Conservation (phyloP, 1,140 invertebrate species). For the Thrips palmi region DNA sequence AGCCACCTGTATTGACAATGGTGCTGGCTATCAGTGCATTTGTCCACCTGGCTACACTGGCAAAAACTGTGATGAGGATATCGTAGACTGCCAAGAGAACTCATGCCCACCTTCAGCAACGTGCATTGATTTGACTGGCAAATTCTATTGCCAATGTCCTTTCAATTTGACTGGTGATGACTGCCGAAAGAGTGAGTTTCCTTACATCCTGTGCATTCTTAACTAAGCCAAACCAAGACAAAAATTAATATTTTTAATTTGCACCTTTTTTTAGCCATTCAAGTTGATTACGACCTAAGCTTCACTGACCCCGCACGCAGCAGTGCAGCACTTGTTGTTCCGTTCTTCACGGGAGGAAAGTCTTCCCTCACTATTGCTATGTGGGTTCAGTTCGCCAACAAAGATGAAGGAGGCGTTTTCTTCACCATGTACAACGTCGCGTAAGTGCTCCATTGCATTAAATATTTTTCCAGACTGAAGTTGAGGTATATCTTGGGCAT, state of each 20-base stretch:
- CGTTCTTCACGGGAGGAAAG: conserved; percentile 59
- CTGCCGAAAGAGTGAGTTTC: conserved; percentile 70
- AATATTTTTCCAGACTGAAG: no score
- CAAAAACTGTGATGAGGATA: conserved; percentile 80
- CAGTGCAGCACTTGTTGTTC: conserved; percentile 74
- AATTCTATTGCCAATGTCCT: conserved; percentile 89
- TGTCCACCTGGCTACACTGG: conserved; percentile 73
- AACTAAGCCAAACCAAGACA: conserved; percentile 8
- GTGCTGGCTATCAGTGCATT: conserved; percentile 63
- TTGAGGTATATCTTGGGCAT: no score
- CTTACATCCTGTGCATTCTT: conserved; percentile 4
- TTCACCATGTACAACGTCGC: conserved; percentile 79
- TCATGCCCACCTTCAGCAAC: conserved; percentile 85
- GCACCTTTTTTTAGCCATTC: conserved; percentile 58
- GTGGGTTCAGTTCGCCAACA: conserved; percentile 89
- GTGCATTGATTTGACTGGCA: conserved; percentile 81
- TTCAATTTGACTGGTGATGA: conserved; percentile 92
- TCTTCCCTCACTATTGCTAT: conserved; percentile 74
- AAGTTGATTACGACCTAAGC: conserved; percentile 89
- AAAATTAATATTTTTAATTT: conserved; percentile 12
- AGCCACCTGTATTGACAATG: conserved; percentile 72
- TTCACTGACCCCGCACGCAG: conserved; percentile 78
- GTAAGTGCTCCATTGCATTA: conserved; percentile 28
- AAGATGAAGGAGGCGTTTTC: conserved; percentile 80
- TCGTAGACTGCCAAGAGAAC: conserved; percentile 81